These are phyloP conservation scores for Hippocampus barbouri DNA, from an alignment of 2,113 vertebrate species.

Conservation along the genomic window DNA sequence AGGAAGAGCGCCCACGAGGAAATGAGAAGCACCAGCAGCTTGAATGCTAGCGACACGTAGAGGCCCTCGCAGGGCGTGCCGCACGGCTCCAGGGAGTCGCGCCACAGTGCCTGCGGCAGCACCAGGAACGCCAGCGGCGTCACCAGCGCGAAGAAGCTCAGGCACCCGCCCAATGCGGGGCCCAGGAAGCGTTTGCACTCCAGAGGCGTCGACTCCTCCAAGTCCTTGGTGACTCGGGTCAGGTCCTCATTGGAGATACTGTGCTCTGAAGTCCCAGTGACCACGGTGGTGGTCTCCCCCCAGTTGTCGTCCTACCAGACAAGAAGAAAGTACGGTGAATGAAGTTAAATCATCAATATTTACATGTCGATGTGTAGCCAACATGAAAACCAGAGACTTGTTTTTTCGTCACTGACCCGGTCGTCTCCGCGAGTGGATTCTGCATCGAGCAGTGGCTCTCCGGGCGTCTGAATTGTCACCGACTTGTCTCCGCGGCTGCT, in stretches of 20 bases:
- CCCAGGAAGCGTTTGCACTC: constrained; percentile 86
- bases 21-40: constrained; percentile 87
- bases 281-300: constrained; percentile 90
- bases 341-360: background rate
- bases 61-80: constrained; percentile 89
- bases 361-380: too few species aligned
- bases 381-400: background rate
- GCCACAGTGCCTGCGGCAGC: constrained; percentile 86
- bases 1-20: constrained; percentile 92
- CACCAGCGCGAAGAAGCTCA: constrained; percentile 85
- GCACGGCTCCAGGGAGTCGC: constrained; percentile 80
- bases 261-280: constrained; percentile 90
- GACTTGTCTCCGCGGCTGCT: constrained; percentile 90
- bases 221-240: constrained; percentile 85
- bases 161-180: constrained; percentile 70
- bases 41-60: constrained; percentile 91
- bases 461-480: constrained; percentile 92
- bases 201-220: constrained; percentile 86
- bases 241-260: constrained; percentile 93
- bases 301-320: constrained; percentile 86
- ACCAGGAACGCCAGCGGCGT: constrained; percentile 87
- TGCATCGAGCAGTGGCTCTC: constrained; percentile 88
- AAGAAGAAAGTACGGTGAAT: background rate
- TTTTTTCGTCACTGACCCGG: constrained; percentile 66
- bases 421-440: constrained; percentile 91